phyloP scores from a whole-genome alignment of 2,113 vertebrate genomes.

The Geococcyx californianus region DNA sequence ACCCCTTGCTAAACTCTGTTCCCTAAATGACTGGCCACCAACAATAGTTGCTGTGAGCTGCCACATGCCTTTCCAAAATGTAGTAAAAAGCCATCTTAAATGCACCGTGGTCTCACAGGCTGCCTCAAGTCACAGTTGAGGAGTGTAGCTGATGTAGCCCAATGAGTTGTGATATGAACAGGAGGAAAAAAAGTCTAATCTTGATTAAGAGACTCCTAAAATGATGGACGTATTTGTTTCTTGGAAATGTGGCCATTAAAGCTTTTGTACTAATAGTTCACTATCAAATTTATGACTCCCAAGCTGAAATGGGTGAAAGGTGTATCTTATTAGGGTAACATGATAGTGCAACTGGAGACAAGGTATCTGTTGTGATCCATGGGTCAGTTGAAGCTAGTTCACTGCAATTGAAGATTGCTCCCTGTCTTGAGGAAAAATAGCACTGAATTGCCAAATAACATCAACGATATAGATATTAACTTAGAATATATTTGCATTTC shows the following conservation, averaged over 20 bases:
- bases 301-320: background rate
- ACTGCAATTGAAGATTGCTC: background rate
- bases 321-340: rapidly evolving
- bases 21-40: background rate
- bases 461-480: background rate
- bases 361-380: background rate
- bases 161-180: background rate
- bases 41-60: background rate
- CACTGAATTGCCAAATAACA: background rate
- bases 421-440: background rate
- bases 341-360: background rate
- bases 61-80: background rate
- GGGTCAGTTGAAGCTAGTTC: background rate
- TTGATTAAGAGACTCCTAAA: background rate
- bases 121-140: background rate
- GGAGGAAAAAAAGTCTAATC: background rate
- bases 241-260: background rate
- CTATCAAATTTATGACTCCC: background rate
- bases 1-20: background rate
- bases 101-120: background rate
- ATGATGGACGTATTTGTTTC: background rate
- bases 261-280: background rate
- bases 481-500: background rate
- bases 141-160: background rate
- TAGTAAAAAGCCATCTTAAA: background rate